These are phyloP conservation scores for Callimorpha dominula DNA, from an alignment of 2,888 invertebrate species.

Conservation along the genomic window DNA sequence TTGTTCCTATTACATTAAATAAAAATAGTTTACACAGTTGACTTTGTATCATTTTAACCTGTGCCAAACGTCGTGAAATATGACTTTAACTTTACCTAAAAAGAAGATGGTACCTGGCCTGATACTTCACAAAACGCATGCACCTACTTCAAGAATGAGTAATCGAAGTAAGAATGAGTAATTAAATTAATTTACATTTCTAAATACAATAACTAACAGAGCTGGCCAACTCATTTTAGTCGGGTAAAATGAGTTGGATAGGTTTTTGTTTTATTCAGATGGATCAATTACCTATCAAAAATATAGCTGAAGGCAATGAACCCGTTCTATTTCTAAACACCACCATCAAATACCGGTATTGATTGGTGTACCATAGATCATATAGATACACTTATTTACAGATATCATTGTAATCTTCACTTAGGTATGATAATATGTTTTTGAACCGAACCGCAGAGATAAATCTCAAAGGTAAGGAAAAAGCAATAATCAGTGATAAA, in stretches of 20 bases:
- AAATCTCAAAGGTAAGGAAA: slow-evolving; percentile 68
- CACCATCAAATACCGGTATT: slow-evolving; percentile 32
- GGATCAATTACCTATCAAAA: slow-evolving; percentile 7
- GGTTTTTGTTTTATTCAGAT: background rate
- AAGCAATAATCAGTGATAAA: slow-evolving; percentile 80
- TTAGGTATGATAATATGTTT: slow-evolving; percentile 43
- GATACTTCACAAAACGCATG: no score
- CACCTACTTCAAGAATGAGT: no score
- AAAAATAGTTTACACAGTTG: background rate
- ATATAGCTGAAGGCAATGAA: slow-evolving; percentile 33
- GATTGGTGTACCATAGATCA: slow-evolving; percentile 44
- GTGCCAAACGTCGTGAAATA: background rate
- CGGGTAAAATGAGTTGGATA: background rate
- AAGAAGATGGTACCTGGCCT: no score
- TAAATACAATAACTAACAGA: background rate
- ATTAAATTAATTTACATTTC: no score
- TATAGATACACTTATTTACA: slow-evolving; percentile 37
- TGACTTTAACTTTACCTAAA: background rate
- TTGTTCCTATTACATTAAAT: background rate
- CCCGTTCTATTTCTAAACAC: slow-evolving; percentile 31
- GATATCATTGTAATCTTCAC: slow-evolving; percentile 51
- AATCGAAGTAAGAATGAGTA: no score
- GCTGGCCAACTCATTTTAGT: no score
- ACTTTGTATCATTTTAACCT: background rate
- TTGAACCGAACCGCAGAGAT: slow-evolving; percentile 56